Base-by-base conservation (phyloP, 2,797 vertebrate genomes). In the Myotis vivesi region DNA sequence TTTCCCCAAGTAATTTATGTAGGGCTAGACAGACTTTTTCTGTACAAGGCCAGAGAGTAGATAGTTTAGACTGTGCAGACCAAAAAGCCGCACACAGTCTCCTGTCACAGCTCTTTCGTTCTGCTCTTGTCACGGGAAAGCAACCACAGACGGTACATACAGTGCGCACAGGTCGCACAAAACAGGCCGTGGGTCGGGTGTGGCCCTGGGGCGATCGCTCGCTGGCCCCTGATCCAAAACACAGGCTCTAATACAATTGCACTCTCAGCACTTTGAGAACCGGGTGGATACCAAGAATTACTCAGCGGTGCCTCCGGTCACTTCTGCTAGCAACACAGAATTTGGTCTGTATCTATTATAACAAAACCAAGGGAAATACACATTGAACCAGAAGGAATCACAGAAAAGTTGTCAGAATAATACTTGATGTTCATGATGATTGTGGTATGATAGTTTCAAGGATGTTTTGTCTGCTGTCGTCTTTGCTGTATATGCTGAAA, bases 241-340 rank as follows among this genome's bases (percentile, higher is more conserved):
- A 5, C 46, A 51, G 82, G 55, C 75, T 92, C 3, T 53, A 91
- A 82, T 90, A 89, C 36, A 23, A 25, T 75, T 0, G 95, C 97
- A 98, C 97, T 96, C 98, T 88, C 69, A 97, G 97, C 97, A 97
- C 98, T 98, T 98, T 98, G 94, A 87, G 46, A 97, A 97, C 76
- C 96, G 84, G 81, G 59, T 87, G 90, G 22, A 96, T 92, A 89
- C 96, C 51, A 91, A 96, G 96, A 96, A 81, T 95, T 81, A 72
- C 0, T 84, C 87, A 33, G 51, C 59, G 69, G 90, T 80, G 88
- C 66, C 90, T 95, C 95, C 88, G 22, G 80, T 93, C 92, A 95
- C 0, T 59, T 92, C 94, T 81, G 1, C 90, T 79, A 91, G 93
- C 90, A 96, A 91, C 79, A 88, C 83, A 83, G 69, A 94, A 57